A percentile compares a stretch with the other conserved stretches of the same genome.
Conservation (phyloP, 1,140 invertebrate genomes). For the Bursaphelenchus mucronatus region DNA sequence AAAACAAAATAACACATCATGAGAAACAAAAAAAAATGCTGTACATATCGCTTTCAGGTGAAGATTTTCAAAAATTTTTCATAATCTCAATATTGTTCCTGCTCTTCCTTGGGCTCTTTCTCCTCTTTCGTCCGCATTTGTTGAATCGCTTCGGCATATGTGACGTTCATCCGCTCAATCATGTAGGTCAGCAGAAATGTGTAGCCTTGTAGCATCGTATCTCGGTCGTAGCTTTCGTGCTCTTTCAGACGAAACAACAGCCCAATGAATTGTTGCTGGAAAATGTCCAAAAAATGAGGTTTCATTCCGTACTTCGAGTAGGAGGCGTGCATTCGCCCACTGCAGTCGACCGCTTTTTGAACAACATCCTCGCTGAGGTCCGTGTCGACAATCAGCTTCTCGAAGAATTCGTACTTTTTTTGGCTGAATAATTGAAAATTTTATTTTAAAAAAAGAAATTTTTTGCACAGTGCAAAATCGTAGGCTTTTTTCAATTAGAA, state of each 20-base stretch:
- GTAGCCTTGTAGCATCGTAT: slow-evolving; percentile 29
- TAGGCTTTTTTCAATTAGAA: not conserved
- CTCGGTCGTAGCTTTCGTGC: slow-evolving; percentile 28
- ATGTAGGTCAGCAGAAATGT: slow-evolving; percentile 32
- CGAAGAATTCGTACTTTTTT: slow-evolving; percentile 53
- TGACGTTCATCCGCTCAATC: slow-evolving; percentile 33
- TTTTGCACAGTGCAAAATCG: not conserved
- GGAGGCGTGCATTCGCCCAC: slow-evolving; percentile 45
- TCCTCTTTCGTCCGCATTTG: too few relatives aligned
- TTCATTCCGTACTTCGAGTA: slow-evolving; percentile 52
- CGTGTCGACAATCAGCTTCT: slow-evolving; percentile 41
- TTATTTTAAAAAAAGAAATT: not conserved
- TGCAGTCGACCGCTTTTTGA: slow-evolving; percentile 20
- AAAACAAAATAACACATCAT: too few relatives aligned
- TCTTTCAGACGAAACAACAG: slow-evolving; percentile 30
- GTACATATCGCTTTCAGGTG: too few relatives aligned
- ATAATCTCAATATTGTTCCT: too few relatives aligned
- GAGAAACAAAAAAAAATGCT: too few relatives aligned
- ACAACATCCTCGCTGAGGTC: slow-evolving; percentile 39
- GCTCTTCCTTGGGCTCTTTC: too few relatives aligned
- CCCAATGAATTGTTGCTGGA: slow-evolving; percentile 50
- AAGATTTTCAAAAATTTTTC: too few relatives aligned
- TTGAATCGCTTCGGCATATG: slow-evolving; percentile 6
- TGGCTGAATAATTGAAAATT: slow-evolving; percentile 44
- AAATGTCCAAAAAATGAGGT: slow-evolving; percentile 54